Evolutionary conservation across 2,888 invertebrate genomes (phyloP), one percentile per base, ranked within the genome.

Genomic region (Cephus sareptanus): DNA sequence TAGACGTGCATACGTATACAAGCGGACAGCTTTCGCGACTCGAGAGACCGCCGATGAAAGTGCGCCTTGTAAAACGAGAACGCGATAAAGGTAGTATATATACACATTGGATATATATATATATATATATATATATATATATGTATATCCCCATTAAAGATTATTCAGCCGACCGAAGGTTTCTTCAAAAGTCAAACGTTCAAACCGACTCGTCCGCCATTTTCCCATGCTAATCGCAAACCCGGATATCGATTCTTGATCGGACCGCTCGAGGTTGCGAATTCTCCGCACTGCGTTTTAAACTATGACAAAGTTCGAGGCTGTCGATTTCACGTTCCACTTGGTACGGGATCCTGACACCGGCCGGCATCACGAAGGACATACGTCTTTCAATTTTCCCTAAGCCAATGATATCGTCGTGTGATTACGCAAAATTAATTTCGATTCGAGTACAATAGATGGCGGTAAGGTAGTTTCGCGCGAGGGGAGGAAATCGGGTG

Each of bases 111-210:
- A 2, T 6, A 15, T 15, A 9, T 56, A n/a, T n/a, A n/a, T n/a
- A n/a, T n/a, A n/a, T n/a, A 33, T 34, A 40, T 71, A 23, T 35
- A 73, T 73, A 31, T 34, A 2, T 6, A 15, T 15, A 33, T 34
- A 40, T 71, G 33, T 35, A 73, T 73, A 31, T 34, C 9, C 15
- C 70, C 69, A 13, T 15, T 56, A 71, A 75, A 73, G 71, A 31
- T 56, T 75, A 73, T 75, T 68, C n/a, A 33, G 30, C 34, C 15
- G 34, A 34, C n/a, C 4, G 37, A 70, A 71, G 69, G 35, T 40
- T 74, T 35, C 74, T 75, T 13, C 35, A 76, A 37, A 75, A 76
- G 77, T 79, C 76, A 79, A 73, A 79, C 76, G 77, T 76, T 76
- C 76, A 73, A 75, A 76, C 73, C 75, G 69, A 37, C 69, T 40